Percentiles rank a stretch among this genome's conserved stretches.
These are phyloP conservation scores for Hydrophis major DNA, from an alignment of 2,797 vertebrate species.

Conservation along the genomic window DNA sequence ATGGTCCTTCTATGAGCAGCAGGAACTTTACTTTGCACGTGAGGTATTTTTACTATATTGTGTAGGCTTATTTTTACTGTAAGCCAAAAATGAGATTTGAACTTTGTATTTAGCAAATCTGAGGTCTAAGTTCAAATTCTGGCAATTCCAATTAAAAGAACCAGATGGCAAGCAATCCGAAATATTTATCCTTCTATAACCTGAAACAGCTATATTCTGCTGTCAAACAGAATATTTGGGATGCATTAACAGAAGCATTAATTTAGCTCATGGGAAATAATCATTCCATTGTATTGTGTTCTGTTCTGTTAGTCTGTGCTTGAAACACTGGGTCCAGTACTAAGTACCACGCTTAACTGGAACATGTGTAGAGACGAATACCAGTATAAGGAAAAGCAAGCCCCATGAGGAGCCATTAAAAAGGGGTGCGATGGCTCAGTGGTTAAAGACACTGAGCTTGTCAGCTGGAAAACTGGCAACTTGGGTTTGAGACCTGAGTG, in stretches of 20 bases:
- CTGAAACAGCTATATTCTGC: not conserved
- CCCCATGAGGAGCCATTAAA: not conserved
- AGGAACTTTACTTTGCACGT: not conserved
- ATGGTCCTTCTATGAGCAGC: not conserved
- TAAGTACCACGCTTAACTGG: not conserved
- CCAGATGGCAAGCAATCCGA: not conserved
- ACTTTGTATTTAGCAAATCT: not conserved
- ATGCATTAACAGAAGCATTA: not conserved
- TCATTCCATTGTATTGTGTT: not conserved
- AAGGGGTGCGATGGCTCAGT: not conserved
- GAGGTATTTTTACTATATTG: not conserved
- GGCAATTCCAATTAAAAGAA: not conserved
- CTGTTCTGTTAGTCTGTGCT: not conserved
- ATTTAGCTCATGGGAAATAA: not conserved
- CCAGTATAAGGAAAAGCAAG: not conserved
- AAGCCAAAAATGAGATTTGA: not conserved
- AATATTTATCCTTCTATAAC: not conserved
- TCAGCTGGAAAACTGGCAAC: not conserved
- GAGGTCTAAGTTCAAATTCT: not conserved
- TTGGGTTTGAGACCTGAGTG: not conserved
- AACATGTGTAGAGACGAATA: not conserved
- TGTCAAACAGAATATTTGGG: not conserved
- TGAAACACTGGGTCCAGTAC: not conserved
- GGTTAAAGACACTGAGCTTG: not conserved
- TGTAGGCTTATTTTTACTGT: not conserved